Base-by-base conservation (phyloP, 2,888 invertebrate genomes). In the Ashinkailepas kermadecensis region DNA sequence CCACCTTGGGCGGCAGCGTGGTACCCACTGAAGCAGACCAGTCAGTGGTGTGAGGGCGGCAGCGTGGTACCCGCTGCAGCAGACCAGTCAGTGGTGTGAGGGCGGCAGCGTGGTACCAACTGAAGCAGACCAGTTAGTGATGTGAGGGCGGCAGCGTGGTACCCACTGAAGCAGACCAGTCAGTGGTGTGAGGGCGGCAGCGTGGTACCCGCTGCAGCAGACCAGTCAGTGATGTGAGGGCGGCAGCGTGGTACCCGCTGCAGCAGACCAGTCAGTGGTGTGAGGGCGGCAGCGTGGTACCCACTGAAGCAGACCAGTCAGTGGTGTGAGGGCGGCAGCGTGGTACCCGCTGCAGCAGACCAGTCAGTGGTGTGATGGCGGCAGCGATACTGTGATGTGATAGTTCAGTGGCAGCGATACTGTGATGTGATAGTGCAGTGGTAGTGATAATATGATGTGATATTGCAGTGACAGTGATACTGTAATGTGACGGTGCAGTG, bases 1-100 rank as follows among this genome's bases (percentile, higher is more conserved):
- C 89, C 82, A 92, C 91, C 85, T 90, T 89, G 0, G 91, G 90
- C 0, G 92, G 91, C 85, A 84, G 62, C 81, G 82, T 79, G 82
- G 83, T 82, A 25, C 56, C 81, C 57, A 62, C 82, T n/a, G 83
- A 56, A 58, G 82, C 59, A 15, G 59, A 15, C 65, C n/a, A 56
- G 21, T 74, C 74, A 56, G 54, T 54, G 21, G 56, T 56, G 9
- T 54, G 56, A 10, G 3, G 10, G 3, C 54, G 74, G 23, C 21
- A n/a, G n/a, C n/a, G n/a, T 79, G 82, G 83, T 82, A 25, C 56
- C 81, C 57, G 70, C 82, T n/a, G 83, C 39, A 58, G 82, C 59
- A 15, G 59, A 15, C 65, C n/a, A 56, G 21, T 74, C 74, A 56
- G 54, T 54, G 21, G 56, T 56, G 9, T 54, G 56, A 10, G 0